Conservation (phyloP, 2,888 invertebrate genomes). For the Tromatobia lineatoria region DNA sequence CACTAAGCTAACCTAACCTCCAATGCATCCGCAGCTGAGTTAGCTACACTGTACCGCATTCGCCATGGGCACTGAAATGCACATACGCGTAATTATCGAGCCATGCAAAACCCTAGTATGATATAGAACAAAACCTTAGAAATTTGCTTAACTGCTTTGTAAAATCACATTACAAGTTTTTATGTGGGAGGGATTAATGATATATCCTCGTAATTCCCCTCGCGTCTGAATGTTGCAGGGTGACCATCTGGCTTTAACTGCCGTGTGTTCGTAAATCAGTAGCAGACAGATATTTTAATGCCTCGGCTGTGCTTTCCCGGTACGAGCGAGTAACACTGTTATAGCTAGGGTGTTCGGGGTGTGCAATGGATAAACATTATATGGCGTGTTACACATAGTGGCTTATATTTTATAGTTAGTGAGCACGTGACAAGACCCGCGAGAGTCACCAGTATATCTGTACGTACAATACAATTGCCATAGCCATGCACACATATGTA, state of each 20-base stretch:
- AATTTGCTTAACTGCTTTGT: neutral
- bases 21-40: no score
- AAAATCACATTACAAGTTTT: neutral
- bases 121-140: no score
- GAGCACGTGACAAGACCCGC: conserved; percentile 47
- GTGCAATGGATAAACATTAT: conserved; percentile 48
- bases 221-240: neutral
- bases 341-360: conserved; percentile 29
- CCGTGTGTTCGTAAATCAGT: conserved; percentile 50
- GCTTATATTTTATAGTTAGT: conserved; percentile 48
- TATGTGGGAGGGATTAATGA: neutral
- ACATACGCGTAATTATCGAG: no score
- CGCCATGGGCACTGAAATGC: no score
- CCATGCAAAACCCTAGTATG: no score
- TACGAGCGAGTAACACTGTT: neutral
- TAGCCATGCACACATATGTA: neutral
- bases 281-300: conserved; percentile 60
- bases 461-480: no score
- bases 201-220: neutral
- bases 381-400: conserved; percentile 45
- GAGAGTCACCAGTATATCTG: neutral
- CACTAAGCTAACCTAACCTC: no score
- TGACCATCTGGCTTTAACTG: conserved; percentile 49
- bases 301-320: conserved; percentile 33
- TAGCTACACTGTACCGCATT: no score